Percentiles rank a stretch among this genome's conserved stretches.
Conservation (phyloP, 2,113 vertebrate species). For the Centropus unirufus region DNA sequence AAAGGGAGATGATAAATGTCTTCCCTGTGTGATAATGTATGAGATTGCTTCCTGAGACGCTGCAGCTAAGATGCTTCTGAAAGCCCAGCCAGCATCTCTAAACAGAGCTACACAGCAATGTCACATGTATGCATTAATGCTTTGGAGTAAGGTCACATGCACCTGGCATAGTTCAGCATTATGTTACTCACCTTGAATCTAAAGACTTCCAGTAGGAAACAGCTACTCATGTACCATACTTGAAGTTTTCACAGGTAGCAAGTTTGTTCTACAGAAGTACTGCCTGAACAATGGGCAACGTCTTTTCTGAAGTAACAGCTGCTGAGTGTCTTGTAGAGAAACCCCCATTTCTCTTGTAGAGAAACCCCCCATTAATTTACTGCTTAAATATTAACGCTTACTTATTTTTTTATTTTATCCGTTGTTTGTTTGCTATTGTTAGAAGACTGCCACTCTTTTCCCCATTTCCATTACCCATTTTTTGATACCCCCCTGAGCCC, state of each 20-base stretch:
- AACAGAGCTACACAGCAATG: not conserved
- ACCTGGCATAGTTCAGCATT: accelerated
- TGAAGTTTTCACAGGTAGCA: not conserved
- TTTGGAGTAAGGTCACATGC: not conserved
- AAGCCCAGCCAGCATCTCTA: not conserved
- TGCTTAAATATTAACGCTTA: not conserved
- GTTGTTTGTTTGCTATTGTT: not conserved
- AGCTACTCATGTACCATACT: not conserved
- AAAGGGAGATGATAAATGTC: not conserved
- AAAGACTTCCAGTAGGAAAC: not conserved
- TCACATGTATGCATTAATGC: accelerated
- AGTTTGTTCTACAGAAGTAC: not conserved
- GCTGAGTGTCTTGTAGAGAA: not conserved
- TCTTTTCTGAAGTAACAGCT: not conserved
- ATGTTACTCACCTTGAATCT: not conserved
- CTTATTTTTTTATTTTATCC: not conserved
- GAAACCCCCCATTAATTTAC: not conserved
- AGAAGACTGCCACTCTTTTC: not conserved
- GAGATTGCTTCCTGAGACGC: not conserved
- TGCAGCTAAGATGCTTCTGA: not conserved
- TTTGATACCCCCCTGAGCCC: not conserved
- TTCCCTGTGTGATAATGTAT: not conserved
- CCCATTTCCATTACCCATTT: not conserved
- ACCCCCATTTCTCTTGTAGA: not conserved
- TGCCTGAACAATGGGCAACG: not conserved